Evolutionary conservation across 2,888 invertebrate genomes (phyloP).

Genomic region (Diachrysia chrysitis): DNA sequence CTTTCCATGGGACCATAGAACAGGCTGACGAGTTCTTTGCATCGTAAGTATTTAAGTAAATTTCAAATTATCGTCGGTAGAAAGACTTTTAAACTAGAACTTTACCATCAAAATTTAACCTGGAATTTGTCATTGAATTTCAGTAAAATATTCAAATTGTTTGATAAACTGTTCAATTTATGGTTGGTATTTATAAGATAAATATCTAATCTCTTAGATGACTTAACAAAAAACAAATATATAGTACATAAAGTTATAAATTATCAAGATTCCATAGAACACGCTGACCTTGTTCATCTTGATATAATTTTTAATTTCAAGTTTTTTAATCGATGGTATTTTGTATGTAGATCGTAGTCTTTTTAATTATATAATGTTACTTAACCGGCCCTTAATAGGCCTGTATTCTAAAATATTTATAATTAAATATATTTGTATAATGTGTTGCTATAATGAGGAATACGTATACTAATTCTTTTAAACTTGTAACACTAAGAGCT

Average conservation of each 20-base stretch:
- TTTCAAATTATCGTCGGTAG: no score
- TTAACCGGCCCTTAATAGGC: not conserved
- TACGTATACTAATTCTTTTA: no score
- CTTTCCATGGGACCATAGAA: conserved; percentile 93
- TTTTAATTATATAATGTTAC: not conserved
- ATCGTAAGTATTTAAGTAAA: conserved; percentile 89
- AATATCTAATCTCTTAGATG: conserved; percentile 16
- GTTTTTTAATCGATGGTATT: not conserved
- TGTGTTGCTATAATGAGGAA: no score
- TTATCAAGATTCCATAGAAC: not conserved
- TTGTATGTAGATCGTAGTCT: no score
- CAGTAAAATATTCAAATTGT: no score
- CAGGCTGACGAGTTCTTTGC: conserved; percentile 92
- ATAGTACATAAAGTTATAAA: not conserved
- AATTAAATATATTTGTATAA: no score
- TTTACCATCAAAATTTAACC: no score
- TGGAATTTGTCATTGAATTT: no score
- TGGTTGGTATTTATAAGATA: no score
- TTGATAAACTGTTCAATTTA: no score
- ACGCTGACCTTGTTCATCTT: not conserved
- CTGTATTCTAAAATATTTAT: not conserved
- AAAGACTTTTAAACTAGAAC: no score
- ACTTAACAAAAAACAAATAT: conserved; percentile 13
- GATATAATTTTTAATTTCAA: not conserved
- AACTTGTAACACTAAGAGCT: not conserved